phyloP scores from a whole-genome alignment of 2,797 vertebrate species.

The Crenuchus spilurus region DNA sequence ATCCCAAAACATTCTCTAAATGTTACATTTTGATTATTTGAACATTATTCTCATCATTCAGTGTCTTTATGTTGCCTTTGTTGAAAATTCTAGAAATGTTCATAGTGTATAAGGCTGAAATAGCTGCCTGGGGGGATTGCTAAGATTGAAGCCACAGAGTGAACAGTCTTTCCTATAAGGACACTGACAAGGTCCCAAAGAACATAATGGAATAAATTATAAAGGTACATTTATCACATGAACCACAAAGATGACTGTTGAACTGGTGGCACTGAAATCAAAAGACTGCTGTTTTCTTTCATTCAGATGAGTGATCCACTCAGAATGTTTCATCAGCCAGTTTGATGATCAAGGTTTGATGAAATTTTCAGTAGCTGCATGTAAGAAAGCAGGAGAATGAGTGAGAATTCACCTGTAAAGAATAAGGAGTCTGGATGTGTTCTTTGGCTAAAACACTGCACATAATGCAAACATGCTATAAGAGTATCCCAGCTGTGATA shows the following conservation, averaged over 20 bases:
- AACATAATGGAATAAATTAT: neutral
- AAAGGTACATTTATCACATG: neutral
- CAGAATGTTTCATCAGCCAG: neutral
- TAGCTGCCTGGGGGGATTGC: too few relatives aligned
- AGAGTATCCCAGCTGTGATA: constrained; percentile 9
- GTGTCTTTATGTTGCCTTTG: too few relatives aligned
- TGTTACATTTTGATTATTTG: too few relatives aligned
- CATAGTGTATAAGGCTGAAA: too few relatives aligned
- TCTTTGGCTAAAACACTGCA: neutral
- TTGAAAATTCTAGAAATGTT: too few relatives aligned
- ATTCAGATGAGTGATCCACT: neutral
- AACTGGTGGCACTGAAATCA: neutral
- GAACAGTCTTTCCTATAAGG: too few relatives aligned
- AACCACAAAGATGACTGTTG: neutral
- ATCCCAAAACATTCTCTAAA: too few relatives aligned
- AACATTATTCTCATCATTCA: too few relatives aligned
- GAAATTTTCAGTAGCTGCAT: neutral
- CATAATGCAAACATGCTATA: constrained; percentile 10
- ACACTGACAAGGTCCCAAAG: too few relatives aligned
- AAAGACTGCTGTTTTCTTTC: neutral
- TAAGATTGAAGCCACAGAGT: too few relatives aligned
- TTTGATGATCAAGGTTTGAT: neutral
- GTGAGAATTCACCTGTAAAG: neutral
- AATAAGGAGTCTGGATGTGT: neutral
- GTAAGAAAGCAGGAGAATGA: neutral